Conservation (phyloP, 1,140 invertebrate genomes). For the Lordiphosa collinella region DNA sequence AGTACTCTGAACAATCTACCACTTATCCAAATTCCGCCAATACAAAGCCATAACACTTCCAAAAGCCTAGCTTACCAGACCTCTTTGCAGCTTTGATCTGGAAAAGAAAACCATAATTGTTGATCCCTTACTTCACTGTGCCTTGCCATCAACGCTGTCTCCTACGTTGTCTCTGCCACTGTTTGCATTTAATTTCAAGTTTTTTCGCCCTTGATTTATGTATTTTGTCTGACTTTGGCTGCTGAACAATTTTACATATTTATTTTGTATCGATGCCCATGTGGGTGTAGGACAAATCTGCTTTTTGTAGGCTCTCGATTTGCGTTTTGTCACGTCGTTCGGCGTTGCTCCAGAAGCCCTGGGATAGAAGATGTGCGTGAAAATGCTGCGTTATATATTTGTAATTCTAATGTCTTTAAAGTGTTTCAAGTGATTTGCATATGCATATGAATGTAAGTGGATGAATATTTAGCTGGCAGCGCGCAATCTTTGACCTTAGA, state of each 20-base stretch:
- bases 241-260: conserved; percentile 57
- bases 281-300: conserved; percentile 4
- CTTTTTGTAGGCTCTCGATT: conserved; percentile 36
- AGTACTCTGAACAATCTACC: too few relatives aligned
- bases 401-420: conserved; percentile 68
- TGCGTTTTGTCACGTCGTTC: conserved; percentile 44
- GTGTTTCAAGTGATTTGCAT: conserved; percentile 60
- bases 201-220: conserved; percentile 60
- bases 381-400: conserved; percentile 45
- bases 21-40: too few relatives aligned
- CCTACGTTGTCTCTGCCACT: conserved; percentile 27
- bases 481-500: conserved; percentile 32
- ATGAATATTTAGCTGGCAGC: conserved; percentile 1
- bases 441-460: conserved; percentile 22
- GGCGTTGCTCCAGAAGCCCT: conserved; percentile 32
- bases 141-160: neutral
- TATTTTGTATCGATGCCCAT: conserved; percentile 67
- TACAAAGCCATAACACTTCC: too few relatives aligned
- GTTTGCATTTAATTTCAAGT: conserved; percentile 71
- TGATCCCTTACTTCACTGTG: too few relatives aligned
- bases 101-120: too few relatives aligned
- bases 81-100: too few relatives aligned
- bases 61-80: too few relatives aligned
- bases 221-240: conserved; percentile 36
- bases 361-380: conserved; percentile 12